These are phyloP conservation scores for Apodemia hepburni DNA, from an alignment of 2,888 invertebrate genomes.

Conservation along the genomic window DNA sequence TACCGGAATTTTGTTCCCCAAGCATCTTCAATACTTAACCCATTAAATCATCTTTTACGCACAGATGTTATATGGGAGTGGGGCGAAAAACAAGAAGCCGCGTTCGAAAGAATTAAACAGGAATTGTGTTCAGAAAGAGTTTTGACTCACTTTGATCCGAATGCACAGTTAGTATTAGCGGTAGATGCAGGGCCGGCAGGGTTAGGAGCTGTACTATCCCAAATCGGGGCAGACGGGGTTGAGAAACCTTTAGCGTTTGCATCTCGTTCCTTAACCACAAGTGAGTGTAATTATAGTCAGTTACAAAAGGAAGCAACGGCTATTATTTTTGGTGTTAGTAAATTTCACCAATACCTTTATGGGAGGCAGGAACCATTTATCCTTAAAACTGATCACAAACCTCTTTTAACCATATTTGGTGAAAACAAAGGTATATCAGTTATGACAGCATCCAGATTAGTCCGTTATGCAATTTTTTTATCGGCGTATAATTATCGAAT, in stretches of 20 bases:
- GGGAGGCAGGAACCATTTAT: slow-evolving; percentile 29
- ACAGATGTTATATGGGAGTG: slow-evolving; percentile 27
- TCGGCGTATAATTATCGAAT: slow-evolving; percentile 36
- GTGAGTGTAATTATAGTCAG: not conserved
- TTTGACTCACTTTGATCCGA: slow-evolving; percentile 23
- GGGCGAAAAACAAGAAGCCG: slow-evolving; percentile 16
- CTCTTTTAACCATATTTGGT: slow-evolving; percentile 36
- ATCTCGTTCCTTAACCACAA: slow-evolving; percentile 30
- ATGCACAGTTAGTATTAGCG: slow-evolving; percentile 23
- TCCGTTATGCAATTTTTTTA: slow-evolving; percentile 37
- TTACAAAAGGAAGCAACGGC: slow-evolving; percentile 29
- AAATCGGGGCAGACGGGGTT: slow-evolving; percentile 16
- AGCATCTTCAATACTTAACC: slow-evolving; percentile 3
- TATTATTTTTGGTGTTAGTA: slow-evolving; percentile 22
- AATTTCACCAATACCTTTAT: slow-evolving; percentile 22
- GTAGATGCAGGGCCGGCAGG: slow-evolving; percentile 27
- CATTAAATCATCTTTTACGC: slow-evolving; percentile 30
- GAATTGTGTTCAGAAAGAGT: slow-evolving; percentile 17
- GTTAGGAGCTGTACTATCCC: slow-evolving; percentile 26
- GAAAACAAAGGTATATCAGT: slow-evolving; percentile 35
- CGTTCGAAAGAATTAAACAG: slow-evolving; percentile 19
- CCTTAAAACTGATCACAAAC: slow-evolving; percentile 36
- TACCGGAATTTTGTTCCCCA: too few species aligned
- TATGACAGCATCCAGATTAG: slow-evolving; percentile 34
- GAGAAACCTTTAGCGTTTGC: slow-evolving; percentile 34